Evolutionary conservation across 1,140 invertebrate genomes (phyloP), one percentile per base, ranked within the genome.

Genomic region (Diachasmimorpha longicaudata): DNA sequence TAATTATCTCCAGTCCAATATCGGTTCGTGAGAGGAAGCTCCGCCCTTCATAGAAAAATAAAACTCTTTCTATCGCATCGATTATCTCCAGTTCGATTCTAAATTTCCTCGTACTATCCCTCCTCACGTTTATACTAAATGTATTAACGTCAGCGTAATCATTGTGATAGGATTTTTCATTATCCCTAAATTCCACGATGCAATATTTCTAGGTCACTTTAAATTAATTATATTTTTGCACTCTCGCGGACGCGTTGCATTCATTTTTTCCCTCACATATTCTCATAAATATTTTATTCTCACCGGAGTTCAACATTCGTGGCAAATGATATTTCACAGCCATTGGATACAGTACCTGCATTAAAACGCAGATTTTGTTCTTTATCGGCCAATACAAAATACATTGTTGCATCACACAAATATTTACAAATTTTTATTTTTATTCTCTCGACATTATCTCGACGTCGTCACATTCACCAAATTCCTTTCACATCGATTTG

Each of bases 241-340:
- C 66, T n/a, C 36, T 73, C 31, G 37, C 66, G 4, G 1, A 42
- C 11, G 31, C 58, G 16, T 19, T 8, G 0, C 4, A 16, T 42
- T 21, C 14, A n/a, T n/a, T n/a, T 14, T 58, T 37, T 63, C 14
- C 44, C 63, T 70, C 31, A n/a, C 21, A 36, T 46, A 42, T 23
- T 66, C 55, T 68, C 66, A 63, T 74, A 69, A 48, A 77, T 66
- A 74, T 52, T 70, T 66, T 67, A 25, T 75, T 55, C 67, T 52
- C 67, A 75, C 46, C 68, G 55, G 72, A 74, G 68, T 44, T 72
- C 72, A 75, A 73, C 67, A 78, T 76, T 75, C 23, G 70, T 73
- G 77, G 74, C 77, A 78, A 78, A 75, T 75, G 74, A 73, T 66
- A 31, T 76, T 78, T 78, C 77, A 78, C 77, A 78, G 77, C 77